Percentiles rank a stretch among this genome's conserved stretches.
phyloP scores from a whole-genome alignment of 1,140 invertebrate genomes.

The Neodiprion pinetum region DNA sequence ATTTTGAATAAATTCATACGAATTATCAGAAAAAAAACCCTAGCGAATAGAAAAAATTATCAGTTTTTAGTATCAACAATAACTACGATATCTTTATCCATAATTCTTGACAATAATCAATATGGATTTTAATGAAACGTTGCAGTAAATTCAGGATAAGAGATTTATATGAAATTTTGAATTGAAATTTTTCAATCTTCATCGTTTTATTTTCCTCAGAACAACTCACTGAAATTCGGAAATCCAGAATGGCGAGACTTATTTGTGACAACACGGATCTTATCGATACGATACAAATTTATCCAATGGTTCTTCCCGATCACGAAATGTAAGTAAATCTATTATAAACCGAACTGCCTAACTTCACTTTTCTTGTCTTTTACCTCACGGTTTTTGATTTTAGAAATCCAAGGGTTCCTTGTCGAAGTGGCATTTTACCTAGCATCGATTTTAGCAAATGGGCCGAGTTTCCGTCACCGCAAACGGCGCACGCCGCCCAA shows the following conservation, averaged over 20 bases:
- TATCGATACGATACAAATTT: constrained; percentile 90
- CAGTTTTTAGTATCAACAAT: constrained; percentile 19
- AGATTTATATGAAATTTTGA: no score
- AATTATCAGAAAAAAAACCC: background rate
- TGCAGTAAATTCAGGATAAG: no score
- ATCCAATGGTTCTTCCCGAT: constrained; percentile 91
- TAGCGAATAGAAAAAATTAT: no score
- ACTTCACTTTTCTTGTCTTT: background rate
- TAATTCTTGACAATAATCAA: no score
- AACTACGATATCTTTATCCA: background rate
- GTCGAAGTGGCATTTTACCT: constrained; percentile 84
- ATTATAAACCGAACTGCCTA: background rate
- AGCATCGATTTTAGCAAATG: constrained; percentile 87
- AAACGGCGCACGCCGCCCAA: constrained; percentile 60
- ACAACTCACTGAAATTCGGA: constrained; percentile 90
- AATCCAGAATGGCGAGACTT: constrained; percentile 82
- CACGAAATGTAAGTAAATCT: constrained; percentile 82
- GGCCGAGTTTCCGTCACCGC: constrained; percentile 71
- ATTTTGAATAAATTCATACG: constrained; percentile 9
- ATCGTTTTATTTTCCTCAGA: constrained; percentile 61
- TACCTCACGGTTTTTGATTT: constrained; percentile 43
- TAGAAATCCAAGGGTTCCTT: constrained; percentile 89
- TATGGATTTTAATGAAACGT: no score
- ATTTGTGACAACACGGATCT: constrained; percentile 96
- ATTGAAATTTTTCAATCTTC: constrained; percentile 12